Percentiles rank a stretch among this genome's conserved stretches.
These are phyloP conservation scores for Hemiprocne comata DNA, from an alignment of 2,113 vertebrate species.

Conservation along the genomic window DNA sequence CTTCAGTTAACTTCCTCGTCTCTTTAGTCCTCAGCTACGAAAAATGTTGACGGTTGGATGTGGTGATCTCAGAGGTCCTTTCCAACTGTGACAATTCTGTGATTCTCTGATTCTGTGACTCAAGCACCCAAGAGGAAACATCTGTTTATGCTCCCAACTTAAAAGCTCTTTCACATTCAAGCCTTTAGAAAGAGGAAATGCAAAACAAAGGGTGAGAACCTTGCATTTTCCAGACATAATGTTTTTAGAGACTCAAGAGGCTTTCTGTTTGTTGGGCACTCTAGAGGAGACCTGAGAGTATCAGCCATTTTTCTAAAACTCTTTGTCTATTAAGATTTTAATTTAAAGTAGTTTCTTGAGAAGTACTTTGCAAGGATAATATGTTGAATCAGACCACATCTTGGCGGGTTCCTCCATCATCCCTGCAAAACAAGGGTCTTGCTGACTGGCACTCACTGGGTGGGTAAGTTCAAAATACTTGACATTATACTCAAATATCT, in stretches of 20 bases:
- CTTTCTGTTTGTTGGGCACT: neutral
- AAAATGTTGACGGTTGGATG: too few species aligned
- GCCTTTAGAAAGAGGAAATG: neutral
- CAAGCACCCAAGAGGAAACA: neutral
- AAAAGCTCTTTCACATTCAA: neutral
- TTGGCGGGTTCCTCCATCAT: neutral
- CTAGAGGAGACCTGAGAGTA: neutral
- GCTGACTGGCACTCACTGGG: neutral
- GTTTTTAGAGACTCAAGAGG: neutral
- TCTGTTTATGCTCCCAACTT: neutral
- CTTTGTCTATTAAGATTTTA: neutral
- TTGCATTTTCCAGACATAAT: neutral
- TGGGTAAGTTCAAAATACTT: neutral
- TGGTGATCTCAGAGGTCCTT: too few species aligned
- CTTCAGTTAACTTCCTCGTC: neutral
- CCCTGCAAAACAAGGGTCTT: neutral
- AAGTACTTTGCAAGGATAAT: neutral
- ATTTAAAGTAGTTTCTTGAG: neutral
- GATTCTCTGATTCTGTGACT: too few species aligned
- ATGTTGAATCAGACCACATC: neutral
- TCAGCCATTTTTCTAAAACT: neutral
- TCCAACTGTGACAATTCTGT: too few species aligned
- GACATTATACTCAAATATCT: neutral
- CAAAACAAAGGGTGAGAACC: neutral
- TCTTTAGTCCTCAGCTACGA: neutral